A percentile compares a stretch with the other conserved stretches of the same genome.
phyloP scores from a whole-genome alignment of 30 jellyfish, hydroid and myxozoan genomes.

The Aurelia aurita region DNA sequence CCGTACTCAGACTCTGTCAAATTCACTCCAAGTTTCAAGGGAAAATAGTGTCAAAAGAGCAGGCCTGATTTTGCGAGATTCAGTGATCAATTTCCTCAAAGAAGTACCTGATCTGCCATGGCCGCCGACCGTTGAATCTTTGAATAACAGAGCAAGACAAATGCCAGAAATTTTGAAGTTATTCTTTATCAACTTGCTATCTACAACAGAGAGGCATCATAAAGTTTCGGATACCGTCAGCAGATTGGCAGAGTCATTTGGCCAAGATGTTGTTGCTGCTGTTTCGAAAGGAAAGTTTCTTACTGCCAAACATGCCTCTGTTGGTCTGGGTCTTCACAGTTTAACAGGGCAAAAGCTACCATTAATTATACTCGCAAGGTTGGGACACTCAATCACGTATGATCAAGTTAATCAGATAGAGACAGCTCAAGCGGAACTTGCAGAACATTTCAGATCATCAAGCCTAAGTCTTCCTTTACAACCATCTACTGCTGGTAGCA shows the following conservation, averaged over 20 bases:
- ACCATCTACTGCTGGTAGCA: constrained; percentile 17
- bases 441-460: not conserved
- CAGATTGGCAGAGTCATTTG: constrained; percentile 19
- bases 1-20: no score
- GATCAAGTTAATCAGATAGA: constrained; percentile 40
- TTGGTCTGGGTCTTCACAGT: constrained; percentile 20
- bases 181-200: constrained; percentile 7
- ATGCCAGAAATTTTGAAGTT: constrained; percentile 8
- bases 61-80: constrained; percentile 8
- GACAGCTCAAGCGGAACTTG: constrained; percentile 61
- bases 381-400: constrained; percentile 20
- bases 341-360: no score
- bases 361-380: constrained; percentile 27
- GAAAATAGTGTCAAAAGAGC: constrained; percentile 11
- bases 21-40: not conserved
- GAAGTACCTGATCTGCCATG: constrained; percentile 11
- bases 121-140: constrained; percentile 31
- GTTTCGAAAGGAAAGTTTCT: constrained; percentile 26
- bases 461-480: constrained; percentile 9
- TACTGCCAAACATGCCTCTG: constrained; percentile 25
- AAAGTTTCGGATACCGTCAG: constrained; percentile 1
- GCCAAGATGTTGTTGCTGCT: constrained; percentile 24
- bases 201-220: not conserved
- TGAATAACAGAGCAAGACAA: not conserved
- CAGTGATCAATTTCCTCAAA: not conserved